Base-by-base conservation (phyloP, 2,797 vertebrate genomes). In the Gallinago stenura region DNA sequence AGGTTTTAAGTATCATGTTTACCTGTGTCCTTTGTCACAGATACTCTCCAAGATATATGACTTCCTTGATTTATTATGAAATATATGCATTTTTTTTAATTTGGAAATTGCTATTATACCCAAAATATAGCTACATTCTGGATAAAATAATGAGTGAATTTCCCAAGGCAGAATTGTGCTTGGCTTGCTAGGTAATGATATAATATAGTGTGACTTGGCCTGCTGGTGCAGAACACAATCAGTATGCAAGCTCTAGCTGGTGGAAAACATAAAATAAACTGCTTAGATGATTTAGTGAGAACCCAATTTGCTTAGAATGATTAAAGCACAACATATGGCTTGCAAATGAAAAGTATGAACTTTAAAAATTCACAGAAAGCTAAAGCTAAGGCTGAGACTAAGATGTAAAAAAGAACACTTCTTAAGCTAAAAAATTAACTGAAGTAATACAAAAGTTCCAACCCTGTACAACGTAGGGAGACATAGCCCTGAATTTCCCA, bases 251-350 rank as follows among this genome's bases (percentile, higher is more conserved):
- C 50, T 86, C 41, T 54, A 82, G 41, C 54, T 62, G 71, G 70
- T 60, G 58, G 56, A 93, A 79, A 95, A 84, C 82, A 83, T 58
- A 80, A 95, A 92, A 91, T 62, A 97, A 92, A 91, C 28, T 83
- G 62, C 31, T 94, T 65, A 95, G 84, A 92, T 93, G 95, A 92
- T 81, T 96, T 92, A 94, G 87, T 19, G 54, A 91, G 89, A 94
- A 85, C 51, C 22, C 76, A 91, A 65, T 95, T 95, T 96, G 60
- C 56, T 94, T 76, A 41, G 21, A 95, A 87, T 51, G 75, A 87
- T 70, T 76, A 83, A 69, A 94, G 31, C 39, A 73, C 84, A 95
- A 76, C 77, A 89, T 10, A 83, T 2, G 14, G 77, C 58, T 94
- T 87, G 48, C 56, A 83, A 93, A 94, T 48, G 21, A 83, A 79